phyloP scores from a whole-genome alignment of 1,140 invertebrate genomes.

The Saccostrea glomerata region DNA sequence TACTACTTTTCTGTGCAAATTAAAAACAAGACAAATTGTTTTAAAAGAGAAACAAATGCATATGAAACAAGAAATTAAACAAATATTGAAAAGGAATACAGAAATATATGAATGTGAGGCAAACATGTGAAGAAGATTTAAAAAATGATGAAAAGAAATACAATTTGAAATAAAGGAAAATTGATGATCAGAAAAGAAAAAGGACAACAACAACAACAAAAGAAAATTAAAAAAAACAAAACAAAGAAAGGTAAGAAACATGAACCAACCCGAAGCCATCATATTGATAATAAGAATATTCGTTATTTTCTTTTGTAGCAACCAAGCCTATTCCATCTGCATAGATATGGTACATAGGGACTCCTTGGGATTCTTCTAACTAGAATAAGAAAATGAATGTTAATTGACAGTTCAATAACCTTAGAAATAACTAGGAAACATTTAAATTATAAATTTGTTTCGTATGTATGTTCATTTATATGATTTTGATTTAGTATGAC shows the following conservation, averaged over 20 bases:
- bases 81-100: too few relatives aligned
- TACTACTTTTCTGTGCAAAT: too few relatives aligned
- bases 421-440: background rate
- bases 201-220: too few relatives aligned
- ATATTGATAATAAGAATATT: conserved; percentile 41
- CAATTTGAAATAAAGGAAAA: too few relatives aligned
- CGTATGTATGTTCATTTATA: background rate
- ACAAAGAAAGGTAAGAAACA: background rate
- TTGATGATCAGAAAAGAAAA: too few relatives aligned
- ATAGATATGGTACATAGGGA: background rate
- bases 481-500: background rate
- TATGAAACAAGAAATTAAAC: too few relatives aligned
- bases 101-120: too few relatives aligned
- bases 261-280: conserved; percentile 26
- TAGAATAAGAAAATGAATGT: background rate
- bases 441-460: background rate
- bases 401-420: background rate
- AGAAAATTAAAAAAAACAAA: too few relatives aligned
- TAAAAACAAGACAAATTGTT: too few relatives aligned
- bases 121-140: too few relatives aligned
- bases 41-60: too few relatives aligned
- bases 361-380: background rate
- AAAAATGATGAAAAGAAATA: too few relatives aligned
- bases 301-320: background rate
- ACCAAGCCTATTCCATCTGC: conserved; percentile 36